phyloP scores from a whole-genome alignment of 2,888 invertebrate species.

The Aphidoletes aphidimyza region DNA sequence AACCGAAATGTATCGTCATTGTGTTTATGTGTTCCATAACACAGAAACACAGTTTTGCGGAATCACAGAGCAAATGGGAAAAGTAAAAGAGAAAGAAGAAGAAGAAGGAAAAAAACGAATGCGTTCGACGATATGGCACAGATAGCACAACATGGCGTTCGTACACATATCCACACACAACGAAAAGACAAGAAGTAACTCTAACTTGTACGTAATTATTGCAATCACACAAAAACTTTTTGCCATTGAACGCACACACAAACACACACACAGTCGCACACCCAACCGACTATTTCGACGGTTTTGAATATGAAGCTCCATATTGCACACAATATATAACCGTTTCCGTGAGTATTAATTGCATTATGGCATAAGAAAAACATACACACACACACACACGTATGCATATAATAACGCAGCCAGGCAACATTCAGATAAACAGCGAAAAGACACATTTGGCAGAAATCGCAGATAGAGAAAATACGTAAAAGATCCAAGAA shows the following conservation, averaged over 20 bases:
- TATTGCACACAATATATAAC: constrained; percentile 49
- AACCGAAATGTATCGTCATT: constrained; percentile 34
- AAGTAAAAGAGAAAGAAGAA: neutral
- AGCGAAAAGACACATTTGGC: constrained; percentile 11
- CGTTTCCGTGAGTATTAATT: constrained; percentile 49
- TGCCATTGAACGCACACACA: constrained; percentile 41
- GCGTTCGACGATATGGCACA: constrained; percentile 4
- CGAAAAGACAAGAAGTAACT: constrained; percentile 24
- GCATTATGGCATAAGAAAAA: constrained; percentile 38
- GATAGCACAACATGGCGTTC: constrained; percentile 31
- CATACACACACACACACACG: neutral
- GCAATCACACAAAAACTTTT: constrained; percentile 49
- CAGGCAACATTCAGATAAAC: constrained; percentile 39
- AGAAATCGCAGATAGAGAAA: neutral
- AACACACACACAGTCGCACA: too few species aligned
- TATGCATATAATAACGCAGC: constrained; percentile 40
- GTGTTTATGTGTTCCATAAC: neutral
- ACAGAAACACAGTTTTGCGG: constrained; percentile 17
- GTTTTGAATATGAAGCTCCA: neutral
- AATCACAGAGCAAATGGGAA: neutral
- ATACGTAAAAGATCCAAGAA: constrained; percentile 17
- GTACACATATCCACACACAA: neutral
- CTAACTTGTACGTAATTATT: constrained; percentile 45
- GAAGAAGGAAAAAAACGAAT: neutral
- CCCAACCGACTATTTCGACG: neutral